Evolutionary conservation across 2,888 invertebrate genomes (phyloP).

Genomic region (Idaea aversata): DNA sequence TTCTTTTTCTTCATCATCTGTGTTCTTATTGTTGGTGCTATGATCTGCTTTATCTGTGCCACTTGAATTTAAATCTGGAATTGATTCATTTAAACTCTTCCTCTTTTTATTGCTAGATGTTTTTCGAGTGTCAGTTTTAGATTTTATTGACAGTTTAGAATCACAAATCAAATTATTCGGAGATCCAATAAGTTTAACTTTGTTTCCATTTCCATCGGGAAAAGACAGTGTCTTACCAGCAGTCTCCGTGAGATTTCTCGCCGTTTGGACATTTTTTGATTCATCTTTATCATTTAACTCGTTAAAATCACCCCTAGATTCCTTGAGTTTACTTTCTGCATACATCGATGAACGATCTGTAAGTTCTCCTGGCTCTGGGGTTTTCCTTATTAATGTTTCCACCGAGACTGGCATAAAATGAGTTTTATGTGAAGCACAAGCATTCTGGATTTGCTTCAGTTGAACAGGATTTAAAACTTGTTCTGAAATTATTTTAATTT

Average conservation of each 20-base stretch:
- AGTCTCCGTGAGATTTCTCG: not conserved
- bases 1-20: not conserved
- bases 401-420: conserved; percentile 37
- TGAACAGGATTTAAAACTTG: conserved; percentile 36
- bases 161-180: not conserved
- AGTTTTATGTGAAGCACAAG: conserved; percentile 22
- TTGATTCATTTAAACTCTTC: not conserved
- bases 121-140: not conserved
- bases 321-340: not conserved
- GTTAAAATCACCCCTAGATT: not conserved
- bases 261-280: not conserved
- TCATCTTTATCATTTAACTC: not conserved
- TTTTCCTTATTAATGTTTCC: conserved; percentile 32
- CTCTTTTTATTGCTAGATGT: not conserved
- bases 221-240: not conserved
- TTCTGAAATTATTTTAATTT: conserved; percentile 51
- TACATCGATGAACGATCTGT: not conserved
- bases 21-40: not conserved
- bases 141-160: not conserved
- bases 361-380: not conserved
- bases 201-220: not conserved
- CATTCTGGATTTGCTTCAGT: conserved; percentile 8
- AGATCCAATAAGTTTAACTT: not conserved
- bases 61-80: not conserved
- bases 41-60: not conserved